These are phyloP conservation scores for Cosmorhoe ocellata DNA, from an alignment of 2,888 invertebrate genomes.

Conservation along the genomic window DNA sequence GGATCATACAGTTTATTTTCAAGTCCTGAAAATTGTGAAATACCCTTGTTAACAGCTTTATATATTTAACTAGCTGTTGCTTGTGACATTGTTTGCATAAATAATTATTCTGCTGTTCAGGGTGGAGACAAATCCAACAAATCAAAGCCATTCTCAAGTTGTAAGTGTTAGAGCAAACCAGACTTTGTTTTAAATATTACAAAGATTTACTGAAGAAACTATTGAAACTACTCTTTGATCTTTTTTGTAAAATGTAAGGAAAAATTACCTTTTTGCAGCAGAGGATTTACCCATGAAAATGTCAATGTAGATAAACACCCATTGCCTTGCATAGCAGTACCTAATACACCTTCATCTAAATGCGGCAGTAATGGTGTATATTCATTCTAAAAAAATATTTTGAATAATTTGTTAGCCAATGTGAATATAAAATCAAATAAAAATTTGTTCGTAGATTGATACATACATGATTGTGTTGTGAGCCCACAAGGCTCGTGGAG, in stretches of 20 bases:
- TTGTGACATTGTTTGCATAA: too few species aligned
- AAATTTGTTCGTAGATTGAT: slow-evolving; percentile 1
- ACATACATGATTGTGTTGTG: slow-evolving; percentile 80
- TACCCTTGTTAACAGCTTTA: neutral
- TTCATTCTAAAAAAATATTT: slow-evolving; percentile 73
- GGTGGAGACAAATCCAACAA: too few species aligned
- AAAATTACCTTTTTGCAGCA: slow-evolving; percentile 87
- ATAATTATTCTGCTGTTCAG: too few species aligned
- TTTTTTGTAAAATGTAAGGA: too few species aligned
- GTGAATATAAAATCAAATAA: slow-evolving; percentile 2
- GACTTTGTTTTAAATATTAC: too few species aligned
- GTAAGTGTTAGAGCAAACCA: too few species aligned
- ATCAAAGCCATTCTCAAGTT: too few species aligned
- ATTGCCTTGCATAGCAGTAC: slow-evolving; percentile 91
- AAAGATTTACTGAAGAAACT: too few species aligned
- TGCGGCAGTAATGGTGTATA: slow-evolving; percentile 84
- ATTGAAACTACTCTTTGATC: too few species aligned
- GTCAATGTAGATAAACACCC: slow-evolving; percentile 88
- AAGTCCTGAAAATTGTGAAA: slow-evolving; percentile 68
- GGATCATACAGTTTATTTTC: slow-evolving; percentile 86
- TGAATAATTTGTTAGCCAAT: neutral
- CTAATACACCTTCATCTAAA: slow-evolving; percentile 87
- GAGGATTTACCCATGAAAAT: slow-evolving; percentile 93
- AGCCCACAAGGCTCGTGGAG: slow-evolving; percentile 73
- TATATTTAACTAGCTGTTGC: too few species aligned